These are phyloP conservation scores for Clarias magur DNA, from an alignment of 2,113 vertebrate species.

Conservation along the genomic window DNA sequence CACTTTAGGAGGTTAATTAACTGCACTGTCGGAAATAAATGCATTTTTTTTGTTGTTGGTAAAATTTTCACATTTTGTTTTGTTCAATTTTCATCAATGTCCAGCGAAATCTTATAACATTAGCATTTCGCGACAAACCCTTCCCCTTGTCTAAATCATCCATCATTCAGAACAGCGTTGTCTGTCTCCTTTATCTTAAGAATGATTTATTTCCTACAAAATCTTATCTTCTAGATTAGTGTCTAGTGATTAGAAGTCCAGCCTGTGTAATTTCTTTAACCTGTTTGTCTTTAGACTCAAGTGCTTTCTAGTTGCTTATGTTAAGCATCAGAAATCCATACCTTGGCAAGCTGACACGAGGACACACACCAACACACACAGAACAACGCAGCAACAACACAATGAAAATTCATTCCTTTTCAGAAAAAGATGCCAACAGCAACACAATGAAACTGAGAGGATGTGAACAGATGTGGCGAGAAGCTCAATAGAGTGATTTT, in stretches of 20 bases:
- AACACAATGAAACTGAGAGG: not conserved
- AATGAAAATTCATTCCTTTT: not conserved
- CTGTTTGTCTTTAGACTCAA: not conserved
- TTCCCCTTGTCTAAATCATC: not conserved
- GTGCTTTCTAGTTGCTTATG: not conserved
- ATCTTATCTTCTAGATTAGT: slow-evolving; percentile 18
- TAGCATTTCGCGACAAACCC: not conserved
- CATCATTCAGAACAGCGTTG: not conserved
- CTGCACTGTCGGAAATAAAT: not conserved
- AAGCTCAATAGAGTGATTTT: not conserved
- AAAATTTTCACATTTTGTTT: not conserved
- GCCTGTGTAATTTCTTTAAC: not conserved
- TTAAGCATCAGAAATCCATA: not conserved
- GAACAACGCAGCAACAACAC: not conserved
- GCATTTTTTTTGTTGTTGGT: not conserved
- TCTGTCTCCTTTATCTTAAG: slow-evolving; percentile 9
- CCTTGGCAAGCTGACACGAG: not conserved
- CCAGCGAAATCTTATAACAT: not conserved
- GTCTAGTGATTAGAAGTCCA: not conserved
- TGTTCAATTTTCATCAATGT: not conserved
- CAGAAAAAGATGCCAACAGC: not conserved
- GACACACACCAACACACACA: not conserved
- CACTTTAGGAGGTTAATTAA: not conserved
- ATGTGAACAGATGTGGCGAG: not conserved
- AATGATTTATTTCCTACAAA: not conserved